Percentiles rank a stretch among this genome's conserved stretches.
Evolutionary conservation across 2,888 invertebrate genomes (phyloP).

Genomic region (Chelonus formosanus): DNA sequence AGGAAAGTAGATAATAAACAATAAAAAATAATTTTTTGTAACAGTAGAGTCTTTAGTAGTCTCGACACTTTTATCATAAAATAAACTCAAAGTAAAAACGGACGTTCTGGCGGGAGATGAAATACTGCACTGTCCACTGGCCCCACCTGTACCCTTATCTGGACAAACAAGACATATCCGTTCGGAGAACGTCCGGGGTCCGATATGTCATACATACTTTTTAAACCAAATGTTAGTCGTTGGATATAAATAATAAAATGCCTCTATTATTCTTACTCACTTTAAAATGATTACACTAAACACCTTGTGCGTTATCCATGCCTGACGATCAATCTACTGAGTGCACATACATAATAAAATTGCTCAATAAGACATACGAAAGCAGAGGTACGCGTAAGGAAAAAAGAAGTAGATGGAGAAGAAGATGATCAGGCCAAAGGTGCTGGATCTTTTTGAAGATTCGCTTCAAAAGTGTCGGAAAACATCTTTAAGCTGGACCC

Average conservation of each 20-base stretch:
- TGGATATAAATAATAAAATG: neutral
- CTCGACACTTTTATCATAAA: constrained; percentile 50
- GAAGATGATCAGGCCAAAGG: constrained; percentile 23
- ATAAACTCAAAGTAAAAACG: constrained; percentile 49
- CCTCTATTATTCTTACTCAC: too few relatives aligned
- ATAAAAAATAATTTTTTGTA: too few relatives aligned
- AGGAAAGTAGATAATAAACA: too few relatives aligned
- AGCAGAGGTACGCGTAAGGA: neutral
- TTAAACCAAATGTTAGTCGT: constrained; percentile 2
- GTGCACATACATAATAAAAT: too few relatives aligned
- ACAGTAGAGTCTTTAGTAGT: too few relatives aligned
- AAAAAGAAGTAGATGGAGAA: neutral
- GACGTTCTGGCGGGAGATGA: constrained; percentile 53
- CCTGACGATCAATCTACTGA: too few relatives aligned
- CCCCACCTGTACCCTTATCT: constrained; percentile 62
- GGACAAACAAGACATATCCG: constrained; percentile 59
- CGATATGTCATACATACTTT: constrained; percentile 7
- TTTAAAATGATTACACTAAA: neutral
- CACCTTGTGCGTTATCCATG: too few relatives aligned
- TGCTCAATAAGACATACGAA: too few relatives aligned
- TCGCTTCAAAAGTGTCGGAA: constrained; percentile 4
- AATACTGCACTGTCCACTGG: constrained; percentile 62
- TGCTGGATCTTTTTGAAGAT: constrained; percentile 9
- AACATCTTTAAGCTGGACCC: constrained; percentile 40
- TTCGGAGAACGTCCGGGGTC: constrained; percentile 42